Evolutionary conservation across 1,140 invertebrate species (phyloP), one percentile per base, ranked within the genome.

Genomic region (Drosophila bocqueti): DNA sequence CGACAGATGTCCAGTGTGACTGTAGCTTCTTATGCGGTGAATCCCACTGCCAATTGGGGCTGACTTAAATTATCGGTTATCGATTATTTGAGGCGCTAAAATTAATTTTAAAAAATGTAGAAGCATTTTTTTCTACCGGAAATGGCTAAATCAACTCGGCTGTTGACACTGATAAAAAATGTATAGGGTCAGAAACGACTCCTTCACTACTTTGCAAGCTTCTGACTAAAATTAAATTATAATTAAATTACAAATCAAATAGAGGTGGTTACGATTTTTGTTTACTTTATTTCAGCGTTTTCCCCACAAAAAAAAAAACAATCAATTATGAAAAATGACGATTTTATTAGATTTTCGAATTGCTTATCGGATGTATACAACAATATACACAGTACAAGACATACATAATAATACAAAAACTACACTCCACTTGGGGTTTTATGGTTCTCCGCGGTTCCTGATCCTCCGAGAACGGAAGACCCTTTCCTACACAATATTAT

Each of bases 321-420:
- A 26, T 26, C 0, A 5, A 26, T 31, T 71, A 68, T 75, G 54
- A 66, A 89, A 87, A 82, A 85, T 81, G 65, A 89, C 69, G 84
- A 90, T 65, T 90, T 90, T 90, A 90, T 90, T 90, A 75, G 79
- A 80, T 85, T 79, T 76, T 79, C n/a, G 67, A 83, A 76, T 89
- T 84, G 68, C 75, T 90, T 67, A 67, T 74, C 55, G 63, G 67
- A 81, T 52, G 67, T 74, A 74, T 89, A 87, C 77, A 89, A 89
- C 84, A 89, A 83, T 78, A 81, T 84, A 75, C 79, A 76, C 73
- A 81, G 40, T 87, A 83, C 72, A 87, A 73, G 72, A 89, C 73
- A 80, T 73, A 74, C 60, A 74, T 26, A 46, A 26, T 58, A 67
- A 47, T 77, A 60, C 54, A 76, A 77, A 79, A 82, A 83, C 59